Evolutionary conservation across 2,888 invertebrate genomes (phyloP), one percentile per base, ranked within the genome.

Genomic region (Julus scandinavius): DNA sequence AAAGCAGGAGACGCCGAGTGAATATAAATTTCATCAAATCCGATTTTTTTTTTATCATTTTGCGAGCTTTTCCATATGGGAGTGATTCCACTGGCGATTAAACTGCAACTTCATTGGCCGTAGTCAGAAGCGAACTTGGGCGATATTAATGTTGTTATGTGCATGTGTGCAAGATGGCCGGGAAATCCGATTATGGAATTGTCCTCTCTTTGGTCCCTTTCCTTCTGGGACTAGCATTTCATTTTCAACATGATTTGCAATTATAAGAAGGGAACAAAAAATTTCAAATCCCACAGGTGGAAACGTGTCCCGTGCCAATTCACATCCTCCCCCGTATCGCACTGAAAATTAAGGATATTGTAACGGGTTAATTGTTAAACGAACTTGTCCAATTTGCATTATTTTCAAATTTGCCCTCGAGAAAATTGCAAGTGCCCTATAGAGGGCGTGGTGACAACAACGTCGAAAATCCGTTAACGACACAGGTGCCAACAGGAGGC

Each of bases 11-110:
- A 85, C 45, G 85, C 50, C 9, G 0, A 45, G 45, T 85, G 85
- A 85, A 85, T 85, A 45, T 85, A 85, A 85, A 85, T 85, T 85
- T 85, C 85, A 85, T 85, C 41, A 85, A 85, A 85, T 85, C 85
- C 41, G 85, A 45, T 85, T 50, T 85, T 85, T 85, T 84, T 85
- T 85, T 41, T 85, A 85, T 85, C 45, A 45, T 85, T 85, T 85
- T 45, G 45, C 41, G 38, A 80, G 80, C 38, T 80, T 80, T 38
- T 80, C 80, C 80, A 80, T 80, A 80, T 80, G 80, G 80, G 80
- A 80, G 80, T 13, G 80, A 80, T 80, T 80, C 80, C 80, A 80
- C 38, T 80, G 80, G 38, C 80, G 80, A 80, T 80, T 80, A 80
- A 80, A 80, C 80, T 80, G 80, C 80, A 38, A 20, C 80, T 80